Evolutionary conservation across 2,797 vertebrate species (phyloP).

Genomic region (Champsocephalus gunnari): DNA sequence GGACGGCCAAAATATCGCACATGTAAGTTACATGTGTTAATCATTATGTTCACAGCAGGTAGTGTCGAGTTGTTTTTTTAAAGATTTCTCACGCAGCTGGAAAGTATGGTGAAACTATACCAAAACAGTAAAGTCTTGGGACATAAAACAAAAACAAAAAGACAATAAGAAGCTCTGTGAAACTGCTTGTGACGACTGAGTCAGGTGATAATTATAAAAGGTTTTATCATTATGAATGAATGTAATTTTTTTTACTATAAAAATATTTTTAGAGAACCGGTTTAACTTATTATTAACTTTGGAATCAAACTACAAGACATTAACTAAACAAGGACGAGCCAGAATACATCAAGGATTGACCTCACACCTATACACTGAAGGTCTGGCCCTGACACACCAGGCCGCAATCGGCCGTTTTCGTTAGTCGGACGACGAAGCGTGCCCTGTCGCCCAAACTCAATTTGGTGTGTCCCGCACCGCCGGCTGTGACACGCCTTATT

Average conservation of each 20-base stretch:
- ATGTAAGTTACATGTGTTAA: no score
- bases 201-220: not conserved
- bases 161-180: conserved; percentile 1
- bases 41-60: no score
- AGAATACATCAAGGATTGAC: conserved; percentile 44
- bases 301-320: conserved; percentile 41
- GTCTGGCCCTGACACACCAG: not conserved
- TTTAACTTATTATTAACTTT: conserved; percentile 19
- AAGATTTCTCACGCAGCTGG: not conserved
- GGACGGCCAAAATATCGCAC: no score
- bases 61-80: not conserved
- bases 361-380: conserved; percentile 35
- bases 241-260: conserved; percentile 35
- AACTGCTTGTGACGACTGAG: not conserved
- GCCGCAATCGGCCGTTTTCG: no score
- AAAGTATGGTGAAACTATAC: not conserved
- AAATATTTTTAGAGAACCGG: conserved; percentile 27
- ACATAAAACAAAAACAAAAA: conserved; percentile 26
- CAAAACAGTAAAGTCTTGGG: conserved; percentile 4
- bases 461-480: no score
- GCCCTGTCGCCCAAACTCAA: no score
- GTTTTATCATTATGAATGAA: conserved; percentile 25
- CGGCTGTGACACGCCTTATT: no score
- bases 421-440: no score
- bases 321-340: conserved; percentile 35